A percentile compares a stretch with the other conserved stretches of the same genome.
Evolutionary conservation across 2,113 vertebrate genomes (phyloP).

Genomic region (Oriolus oriolus): DNA sequence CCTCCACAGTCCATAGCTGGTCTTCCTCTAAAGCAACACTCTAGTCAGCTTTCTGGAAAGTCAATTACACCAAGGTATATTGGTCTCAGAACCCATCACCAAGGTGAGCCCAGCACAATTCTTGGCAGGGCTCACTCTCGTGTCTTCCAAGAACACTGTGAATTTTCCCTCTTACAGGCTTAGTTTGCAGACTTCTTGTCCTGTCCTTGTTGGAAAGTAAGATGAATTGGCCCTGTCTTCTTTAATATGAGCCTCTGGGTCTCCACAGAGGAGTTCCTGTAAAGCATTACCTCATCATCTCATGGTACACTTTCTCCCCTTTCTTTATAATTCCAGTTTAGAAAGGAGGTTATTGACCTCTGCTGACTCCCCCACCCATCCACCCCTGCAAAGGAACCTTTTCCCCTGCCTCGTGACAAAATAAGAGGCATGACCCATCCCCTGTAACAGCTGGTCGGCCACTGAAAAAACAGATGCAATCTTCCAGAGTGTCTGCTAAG

Average conservation of each 20-base stretch:
- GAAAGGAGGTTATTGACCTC: background rate
- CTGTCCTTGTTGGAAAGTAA: background rate
- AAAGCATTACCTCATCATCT: background rate
- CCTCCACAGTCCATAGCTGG: background rate
- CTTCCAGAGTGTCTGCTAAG: background rate
- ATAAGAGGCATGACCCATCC: background rate
- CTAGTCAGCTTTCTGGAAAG: background rate
- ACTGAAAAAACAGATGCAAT: background rate
- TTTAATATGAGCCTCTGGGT: background rate
- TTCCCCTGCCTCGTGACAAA: background rate
- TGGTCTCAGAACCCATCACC: background rate
- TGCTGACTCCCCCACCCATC: background rate
- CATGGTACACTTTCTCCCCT: background rate
- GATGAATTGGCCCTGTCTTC: background rate
- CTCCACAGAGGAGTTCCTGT: background rate
- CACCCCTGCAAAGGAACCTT: background rate
- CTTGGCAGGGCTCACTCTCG: background rate
- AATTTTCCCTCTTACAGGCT: background rate
- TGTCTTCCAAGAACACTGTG: background rate
- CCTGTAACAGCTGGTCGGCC: background rate
- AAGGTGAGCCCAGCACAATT: background rate
- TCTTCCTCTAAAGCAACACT: background rate
- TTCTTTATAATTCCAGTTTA: background rate
- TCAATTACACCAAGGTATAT: background rate
- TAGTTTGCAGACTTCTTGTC: background rate